Conservation (phyloP, 1,140 invertebrate genomes). For the Diachasma alloeum region DNA sequence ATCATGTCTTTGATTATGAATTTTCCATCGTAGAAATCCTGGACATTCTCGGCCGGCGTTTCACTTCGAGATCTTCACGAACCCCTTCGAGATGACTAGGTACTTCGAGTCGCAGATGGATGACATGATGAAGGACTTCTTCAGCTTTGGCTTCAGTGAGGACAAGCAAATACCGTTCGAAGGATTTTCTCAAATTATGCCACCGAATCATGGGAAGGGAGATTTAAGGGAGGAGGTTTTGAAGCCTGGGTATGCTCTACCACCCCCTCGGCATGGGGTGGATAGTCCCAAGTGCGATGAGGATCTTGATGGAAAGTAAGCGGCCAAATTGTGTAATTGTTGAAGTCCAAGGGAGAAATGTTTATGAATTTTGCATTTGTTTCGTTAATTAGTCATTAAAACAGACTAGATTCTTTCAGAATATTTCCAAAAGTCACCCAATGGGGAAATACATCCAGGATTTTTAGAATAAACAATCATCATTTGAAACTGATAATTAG, state of each 20-base stretch:
- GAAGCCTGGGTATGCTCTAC: constrained; percentile 53
- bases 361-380: not conserved
- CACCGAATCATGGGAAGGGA: constrained; percentile 23
- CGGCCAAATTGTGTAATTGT: too few relatives aligned
- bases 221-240: constrained; percentile 61
- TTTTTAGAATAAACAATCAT: too few relatives aligned
- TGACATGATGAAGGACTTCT: constrained; percentile 41
- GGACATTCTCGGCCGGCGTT: constrained; percentile 26
- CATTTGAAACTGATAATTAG: too few relatives aligned
- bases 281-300: constrained; percentile 52
- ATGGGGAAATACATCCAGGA: too few relatives aligned
- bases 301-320: constrained; percentile 67
- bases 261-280: constrained; percentile 22
- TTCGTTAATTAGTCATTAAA: not conserved
- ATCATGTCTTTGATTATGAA: too few relatives aligned
- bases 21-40: constrained; percentile 18
- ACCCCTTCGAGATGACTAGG: constrained; percentile 52
- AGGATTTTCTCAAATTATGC: constrained; percentile 20
- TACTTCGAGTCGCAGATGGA: constrained; percentile 55
- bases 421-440: not conserved
- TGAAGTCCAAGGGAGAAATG: too few relatives aligned
- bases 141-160: constrained; percentile 23
- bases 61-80: constrained; percentile 47
- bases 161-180: not conserved
- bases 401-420: too few relatives aligned